Evolutionary conservation across 1,140 invertebrate species (phyloP).

Genomic region (Mya arenaria): DNA sequence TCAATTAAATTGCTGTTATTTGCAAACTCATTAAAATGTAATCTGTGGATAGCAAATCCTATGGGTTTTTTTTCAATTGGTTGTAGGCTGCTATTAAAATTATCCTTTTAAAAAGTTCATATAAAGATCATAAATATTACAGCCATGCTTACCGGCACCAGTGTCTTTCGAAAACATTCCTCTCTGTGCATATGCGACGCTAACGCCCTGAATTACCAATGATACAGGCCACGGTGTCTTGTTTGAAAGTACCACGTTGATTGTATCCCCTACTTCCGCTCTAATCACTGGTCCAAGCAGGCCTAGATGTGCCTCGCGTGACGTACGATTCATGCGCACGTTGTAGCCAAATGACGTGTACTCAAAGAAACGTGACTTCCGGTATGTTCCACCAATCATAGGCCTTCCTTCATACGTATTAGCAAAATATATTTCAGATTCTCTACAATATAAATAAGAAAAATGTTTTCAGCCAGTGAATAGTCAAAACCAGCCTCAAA

Average conservation of each 20-base stretch:
- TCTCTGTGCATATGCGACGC: conserved; percentile 58
- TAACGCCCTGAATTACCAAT: conserved; percentile 64
- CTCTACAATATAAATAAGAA: conserved; percentile 3
- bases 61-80: no score
- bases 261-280: conserved; percentile 70
- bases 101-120: no score
- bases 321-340: conserved; percentile 42
- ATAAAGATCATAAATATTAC: no score
- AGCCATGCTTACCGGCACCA: no score
- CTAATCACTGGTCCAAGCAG: conserved; percentile 73
- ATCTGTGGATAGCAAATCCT: no score
- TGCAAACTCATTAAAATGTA: no score
- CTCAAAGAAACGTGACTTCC: conserved; percentile 66
- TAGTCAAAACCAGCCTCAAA: background rate
- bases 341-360: conserved; percentile 68
- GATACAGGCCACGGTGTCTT: conserved; percentile 53
- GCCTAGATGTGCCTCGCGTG: conserved; percentile 65
- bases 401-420: conserved; percentile 3
- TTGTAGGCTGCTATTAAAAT: no score
- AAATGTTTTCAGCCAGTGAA: background rate
- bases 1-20: no score
- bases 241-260: conserved; percentile 60
- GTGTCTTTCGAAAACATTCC: no score
- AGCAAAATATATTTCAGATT: conserved; percentile 7
- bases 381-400: conserved; percentile 66